phyloP scores from a whole-genome alignment of 2,888 invertebrate species.

The Drosophila meridiana region DNA sequence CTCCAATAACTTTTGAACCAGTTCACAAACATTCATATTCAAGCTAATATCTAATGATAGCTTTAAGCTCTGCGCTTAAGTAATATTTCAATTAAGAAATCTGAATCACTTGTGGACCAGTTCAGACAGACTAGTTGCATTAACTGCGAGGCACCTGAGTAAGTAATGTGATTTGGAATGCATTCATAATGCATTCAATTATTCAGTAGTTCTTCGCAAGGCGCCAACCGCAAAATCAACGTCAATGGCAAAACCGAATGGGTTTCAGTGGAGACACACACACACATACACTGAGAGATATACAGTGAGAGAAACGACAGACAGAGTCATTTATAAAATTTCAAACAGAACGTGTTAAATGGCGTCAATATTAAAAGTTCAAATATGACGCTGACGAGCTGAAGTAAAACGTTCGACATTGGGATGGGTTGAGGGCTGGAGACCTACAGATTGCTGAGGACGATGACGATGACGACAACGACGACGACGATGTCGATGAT shows the following conservation, averaged over 20 bases:
- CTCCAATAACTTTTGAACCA: not conserved
- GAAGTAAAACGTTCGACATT: slow-evolving; percentile 9
- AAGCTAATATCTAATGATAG: not conserved
- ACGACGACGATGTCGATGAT: slow-evolving; percentile 30
- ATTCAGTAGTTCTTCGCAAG: slow-evolving; percentile 31
- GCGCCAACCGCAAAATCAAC: slow-evolving; percentile 44
- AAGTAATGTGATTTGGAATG: slow-evolving; percentile 27
- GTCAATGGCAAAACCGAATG: slow-evolving; percentile 9
- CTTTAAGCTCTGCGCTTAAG: not conserved
- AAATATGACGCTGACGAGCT: slow-evolving; percentile 76
- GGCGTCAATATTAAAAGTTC: slow-evolving; percentile 81
- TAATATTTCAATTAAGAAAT: not conserved
- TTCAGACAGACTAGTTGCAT: not conserved
- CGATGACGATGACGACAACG: slow-evolving; percentile 30
- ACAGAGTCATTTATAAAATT: slow-evolving; percentile 80
- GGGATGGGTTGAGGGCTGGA: not conserved
- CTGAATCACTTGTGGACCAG: not conserved
- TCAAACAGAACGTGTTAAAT: slow-evolving; percentile 77
- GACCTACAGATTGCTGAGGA: slow-evolving; percentile 19
- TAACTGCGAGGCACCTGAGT: slow-evolving; percentile 18
- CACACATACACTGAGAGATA: not conserved
- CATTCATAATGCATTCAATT: slow-evolving; percentile 55
- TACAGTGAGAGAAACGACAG: slow-evolving; percentile 67
- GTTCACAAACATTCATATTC: not conserved
- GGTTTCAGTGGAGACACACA: slow-evolving; percentile 1